Evolutionary conservation across 2,888 invertebrate genomes (phyloP), one percentile per base, ranked within the genome.

Genomic region (Graphium colonna): DNA sequence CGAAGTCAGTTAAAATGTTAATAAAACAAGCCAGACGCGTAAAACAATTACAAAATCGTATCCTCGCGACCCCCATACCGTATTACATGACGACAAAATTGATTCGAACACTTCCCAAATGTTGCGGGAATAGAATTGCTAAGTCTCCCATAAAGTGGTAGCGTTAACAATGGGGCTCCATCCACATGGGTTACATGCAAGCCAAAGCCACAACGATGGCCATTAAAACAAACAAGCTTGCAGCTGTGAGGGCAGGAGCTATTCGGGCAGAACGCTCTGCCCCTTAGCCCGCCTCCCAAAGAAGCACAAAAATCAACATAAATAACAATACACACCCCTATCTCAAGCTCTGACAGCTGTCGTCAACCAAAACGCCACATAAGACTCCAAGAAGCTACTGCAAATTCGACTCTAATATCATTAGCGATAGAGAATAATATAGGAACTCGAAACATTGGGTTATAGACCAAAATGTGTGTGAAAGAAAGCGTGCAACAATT

Each of bases 251-350:
- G 72, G 72, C 63, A 61, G 67, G 66, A 69, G 57, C 80, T 83
- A 82, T 80, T 83, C 83, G 71, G 78, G 79, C 79, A 72, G 64
- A 71, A 68, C 79, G 85, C 70, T 73, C 85, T 65, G 85, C 87
- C 89, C 79, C 75, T 67, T 55, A 73, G 73, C 80, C 87, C 85
- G 85, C 88, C 86, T 81, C 79, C 71, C 64, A 75, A 70, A 71
- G 75, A 74, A 74, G 82, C 79, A 83, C 84, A 82, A 81, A 85
- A 88, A 86, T 86, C 87, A 88, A 85, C 88, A 88, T 89, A 87
- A 87, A 87, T 88, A 89, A 88, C 87, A 85, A 85, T 84, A 83
- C 83, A 87, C 87, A 88, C 88, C 89, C 89, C 88, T 84, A 87
- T 86, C 84, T 83, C 79, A 81, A 73, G 83, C 80, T 75, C 76